Percentiles rank a stretch among this genome's conserved stretches.
These are phyloP conservation scores for Amphilophus citrinellus DNA, from an alignment of 2,113 vertebrate genomes.

Conservation along the genomic window DNA sequence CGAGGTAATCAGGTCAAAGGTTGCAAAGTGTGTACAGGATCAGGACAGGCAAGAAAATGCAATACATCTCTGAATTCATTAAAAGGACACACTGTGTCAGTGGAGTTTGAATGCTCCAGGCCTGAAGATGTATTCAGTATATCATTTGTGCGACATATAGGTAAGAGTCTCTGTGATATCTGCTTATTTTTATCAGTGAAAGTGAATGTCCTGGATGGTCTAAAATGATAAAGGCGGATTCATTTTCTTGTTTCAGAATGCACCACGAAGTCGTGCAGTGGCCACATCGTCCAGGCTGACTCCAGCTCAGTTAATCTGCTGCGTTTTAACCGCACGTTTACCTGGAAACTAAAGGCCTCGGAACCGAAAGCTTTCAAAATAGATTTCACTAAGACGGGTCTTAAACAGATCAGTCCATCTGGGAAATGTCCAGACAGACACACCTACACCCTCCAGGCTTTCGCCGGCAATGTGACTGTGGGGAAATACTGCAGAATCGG, in stretches of 20 bases:
- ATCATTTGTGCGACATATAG: constrained; percentile 60
- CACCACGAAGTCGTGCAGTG: constrained; percentile 70
- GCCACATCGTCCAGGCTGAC: constrained; percentile 77
- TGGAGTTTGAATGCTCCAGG: constrained; percentile 67
- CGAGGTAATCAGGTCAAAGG: constrained; percentile 19
- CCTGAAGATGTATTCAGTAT: constrained; percentile 71
- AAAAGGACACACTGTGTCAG: not conserved
- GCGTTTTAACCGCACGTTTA: constrained; percentile 85
- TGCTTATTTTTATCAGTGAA: not conserved
- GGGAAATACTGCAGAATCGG: constrained; percentile 89
- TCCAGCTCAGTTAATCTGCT: constrained; percentile 52
- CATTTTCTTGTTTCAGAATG: constrained; percentile 76
- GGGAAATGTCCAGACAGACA: constrained; percentile 80
- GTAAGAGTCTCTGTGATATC: constrained; percentile 42
- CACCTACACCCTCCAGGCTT: constrained; percentile 81
- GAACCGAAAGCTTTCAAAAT: constrained; percentile 79
- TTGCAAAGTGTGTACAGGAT: constrained; percentile 63
- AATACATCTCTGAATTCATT: not conserved
- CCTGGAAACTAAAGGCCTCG: constrained; percentile 83
- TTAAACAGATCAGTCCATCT: constrained; percentile 82
- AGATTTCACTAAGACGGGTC: constrained; percentile 75
- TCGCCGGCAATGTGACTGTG: constrained; percentile 52
- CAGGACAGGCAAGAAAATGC: constrained; percentile 11
- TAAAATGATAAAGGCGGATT: rapidly evolving
- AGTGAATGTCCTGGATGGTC: not conserved